Percentiles rank a stretch among this genome's conserved stretches.
phyloP scores from a whole-genome alignment of 2,113 vertebrate genomes.

The Gracilinanus agilis region DNA sequence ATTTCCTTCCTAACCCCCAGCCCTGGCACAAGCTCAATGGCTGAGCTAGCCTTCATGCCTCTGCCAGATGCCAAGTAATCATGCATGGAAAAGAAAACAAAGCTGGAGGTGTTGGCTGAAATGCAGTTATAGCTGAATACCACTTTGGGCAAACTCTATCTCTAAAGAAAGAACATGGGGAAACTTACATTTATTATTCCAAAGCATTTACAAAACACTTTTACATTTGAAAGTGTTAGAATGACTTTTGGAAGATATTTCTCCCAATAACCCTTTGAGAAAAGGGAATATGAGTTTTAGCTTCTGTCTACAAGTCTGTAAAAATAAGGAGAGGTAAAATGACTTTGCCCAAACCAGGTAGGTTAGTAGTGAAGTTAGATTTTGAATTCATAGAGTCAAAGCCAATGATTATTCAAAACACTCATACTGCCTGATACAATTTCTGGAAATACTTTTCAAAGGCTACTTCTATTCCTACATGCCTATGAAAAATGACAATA shows the following conservation, averaged over 20 bases:
- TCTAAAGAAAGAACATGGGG: neutral
- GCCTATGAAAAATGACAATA: neutral
- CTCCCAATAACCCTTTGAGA: neutral
- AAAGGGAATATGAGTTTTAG: neutral
- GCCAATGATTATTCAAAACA: neutral
- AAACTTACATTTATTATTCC: neutral
- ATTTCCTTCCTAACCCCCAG: neutral
- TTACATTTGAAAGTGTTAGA: neutral
- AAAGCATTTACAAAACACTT: accelerated
- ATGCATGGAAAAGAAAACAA: neutral
- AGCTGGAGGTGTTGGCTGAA: neutral
- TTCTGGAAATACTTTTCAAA: neutral
- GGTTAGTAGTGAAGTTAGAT: neutral
- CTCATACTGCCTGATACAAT: no score
- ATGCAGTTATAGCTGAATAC: neutral
- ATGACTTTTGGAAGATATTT: neutral
- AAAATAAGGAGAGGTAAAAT: neutral
- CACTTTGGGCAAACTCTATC: neutral
- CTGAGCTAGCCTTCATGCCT: accelerated
- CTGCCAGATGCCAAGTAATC: neutral
- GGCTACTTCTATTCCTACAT: neutral
- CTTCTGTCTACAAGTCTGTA: neutral
- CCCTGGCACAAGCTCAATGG: neutral
- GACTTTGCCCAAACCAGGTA: neutral
- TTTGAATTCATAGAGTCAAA: neutral